Conservation (phyloP, 2,113 vertebrate species). For the Corynorhinus townsendii region DNA sequence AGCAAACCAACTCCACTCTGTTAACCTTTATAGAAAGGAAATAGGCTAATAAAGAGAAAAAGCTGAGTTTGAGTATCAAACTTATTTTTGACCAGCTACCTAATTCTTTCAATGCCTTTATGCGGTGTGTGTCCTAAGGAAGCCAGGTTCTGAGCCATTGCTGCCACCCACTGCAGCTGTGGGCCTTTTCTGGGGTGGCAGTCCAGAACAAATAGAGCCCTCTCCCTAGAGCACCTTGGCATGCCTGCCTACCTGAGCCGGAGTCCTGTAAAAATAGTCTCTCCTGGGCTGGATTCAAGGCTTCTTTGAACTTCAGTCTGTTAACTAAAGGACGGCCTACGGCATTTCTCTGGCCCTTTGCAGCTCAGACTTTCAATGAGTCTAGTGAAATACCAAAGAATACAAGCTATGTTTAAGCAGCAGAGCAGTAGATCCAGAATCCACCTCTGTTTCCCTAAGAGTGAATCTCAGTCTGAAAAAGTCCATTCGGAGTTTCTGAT, state of each 20-base stretch:
- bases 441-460: neutral
- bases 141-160: neutral
- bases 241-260: neutral
- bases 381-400: neutral
- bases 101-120: neutral
- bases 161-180: neutral
- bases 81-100: neutral
- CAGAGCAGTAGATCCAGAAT: neutral
- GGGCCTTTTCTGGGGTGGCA: neutral
- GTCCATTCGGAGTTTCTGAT: neutral
- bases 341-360: neutral
- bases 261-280: neutral
- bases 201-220: neutral
- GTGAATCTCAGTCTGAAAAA: neutral
- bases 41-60: neutral
- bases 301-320: neutral
- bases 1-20: neutral
- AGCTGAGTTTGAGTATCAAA: conserved; percentile 1
- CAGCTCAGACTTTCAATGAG: neutral
- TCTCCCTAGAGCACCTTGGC: neutral
- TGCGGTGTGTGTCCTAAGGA: conserved; percentile 3
- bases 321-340: neutral
- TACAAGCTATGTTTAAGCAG: neutral
- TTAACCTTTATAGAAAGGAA: neutral
- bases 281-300: neutral